Percentiles rank a stretch among this genome's conserved stretches.
Conservation (phyloP, 2,797 vertebrate genomes). For the Cirrhinus mrigala region DNA sequence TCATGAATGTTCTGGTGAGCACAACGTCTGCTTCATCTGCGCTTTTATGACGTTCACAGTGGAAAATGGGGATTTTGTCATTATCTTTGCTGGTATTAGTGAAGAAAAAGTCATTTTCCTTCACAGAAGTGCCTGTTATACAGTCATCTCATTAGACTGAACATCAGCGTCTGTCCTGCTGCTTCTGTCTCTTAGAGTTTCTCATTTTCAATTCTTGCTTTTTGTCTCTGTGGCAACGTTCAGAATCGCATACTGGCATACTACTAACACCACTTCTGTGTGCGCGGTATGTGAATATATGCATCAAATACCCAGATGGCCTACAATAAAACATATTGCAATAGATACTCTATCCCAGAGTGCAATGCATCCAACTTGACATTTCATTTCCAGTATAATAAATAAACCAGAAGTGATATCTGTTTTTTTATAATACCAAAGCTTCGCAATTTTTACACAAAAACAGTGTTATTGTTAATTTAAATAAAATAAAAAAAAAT, state of each 20-base stretch:
- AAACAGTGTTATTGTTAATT: not conserved
- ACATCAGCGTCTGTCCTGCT: slow-evolving; percentile 1
- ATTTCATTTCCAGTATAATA: not conserved
- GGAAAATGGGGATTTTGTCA: not conserved
- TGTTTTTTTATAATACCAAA: too few relatives aligned
- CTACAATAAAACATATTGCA: not conserved
- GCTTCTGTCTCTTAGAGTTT: not conserved
- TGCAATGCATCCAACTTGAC: not conserved
- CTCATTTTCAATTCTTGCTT: not conserved
- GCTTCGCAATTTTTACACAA: not conserved
- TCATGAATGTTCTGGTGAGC: not conserved
- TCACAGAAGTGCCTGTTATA: not conserved
- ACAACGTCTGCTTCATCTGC: not conserved
- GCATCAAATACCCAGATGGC: not conserved
- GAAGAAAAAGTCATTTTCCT: not conserved
- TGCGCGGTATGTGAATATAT: not conserved
- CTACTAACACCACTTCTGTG: not conserved
- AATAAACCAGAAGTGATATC: not conserved
- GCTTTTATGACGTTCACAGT: not conserved
- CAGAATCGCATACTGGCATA: not conserved
- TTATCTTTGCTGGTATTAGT: not conserved
- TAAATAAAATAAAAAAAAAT: too few relatives aligned
- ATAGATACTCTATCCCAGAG: not conserved
- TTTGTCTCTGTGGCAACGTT: not conserved
- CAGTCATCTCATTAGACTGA: not conserved